phyloP scores from a whole-genome alignment of 2,888 invertebrate species.

The Philereme vetulata region DNA sequence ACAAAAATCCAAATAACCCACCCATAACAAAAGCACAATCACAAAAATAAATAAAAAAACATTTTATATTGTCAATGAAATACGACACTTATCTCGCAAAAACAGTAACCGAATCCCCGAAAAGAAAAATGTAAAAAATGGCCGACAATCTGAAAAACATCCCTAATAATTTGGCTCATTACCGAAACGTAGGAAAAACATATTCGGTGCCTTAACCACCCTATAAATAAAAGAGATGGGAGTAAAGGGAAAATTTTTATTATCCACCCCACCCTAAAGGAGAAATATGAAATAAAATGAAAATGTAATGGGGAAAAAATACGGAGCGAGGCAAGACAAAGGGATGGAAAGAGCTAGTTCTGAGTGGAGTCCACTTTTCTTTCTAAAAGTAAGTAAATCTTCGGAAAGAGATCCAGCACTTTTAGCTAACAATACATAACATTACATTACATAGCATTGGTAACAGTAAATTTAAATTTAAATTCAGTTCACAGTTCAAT shows the following conservation, averaged over 20 bases:
- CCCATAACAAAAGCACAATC: constrained; percentile 1
- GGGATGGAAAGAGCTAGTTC: constrained; percentile 57
- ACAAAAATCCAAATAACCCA: constrained; percentile 16
- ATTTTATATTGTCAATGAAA: constrained; percentile 41
- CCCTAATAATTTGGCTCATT: constrained; percentile 82
- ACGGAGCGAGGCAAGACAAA: constrained; percentile 79
- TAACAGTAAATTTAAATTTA: too few relatives aligned
- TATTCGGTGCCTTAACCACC: constrained; percentile 75
- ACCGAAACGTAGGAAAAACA: constrained; percentile 78
- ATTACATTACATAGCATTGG: too few relatives aligned
- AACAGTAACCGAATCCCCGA: constrained; percentile 49
- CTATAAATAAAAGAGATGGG: constrained; percentile 79
- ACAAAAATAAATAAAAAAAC: constrained; percentile 42
- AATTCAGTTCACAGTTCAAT: too few relatives aligned
- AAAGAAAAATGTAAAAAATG: constrained; percentile 52
- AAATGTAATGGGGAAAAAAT: constrained; percentile 84
- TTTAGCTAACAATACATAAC: too few relatives aligned
- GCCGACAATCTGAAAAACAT: constrained; percentile 67
- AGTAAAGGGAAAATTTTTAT: constrained; percentile 80
- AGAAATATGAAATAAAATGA: constrained; percentile 84
- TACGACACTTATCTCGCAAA: constrained; percentile 63
- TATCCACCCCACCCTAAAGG: constrained; percentile 72
- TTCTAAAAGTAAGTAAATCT: too few relatives aligned
- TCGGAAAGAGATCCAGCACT: too few relatives aligned
- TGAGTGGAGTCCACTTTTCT: constrained; percentile 50